Conservation (phyloP, 2,888 invertebrate genomes). For the Drepanosiphum platanoidis region DNA sequence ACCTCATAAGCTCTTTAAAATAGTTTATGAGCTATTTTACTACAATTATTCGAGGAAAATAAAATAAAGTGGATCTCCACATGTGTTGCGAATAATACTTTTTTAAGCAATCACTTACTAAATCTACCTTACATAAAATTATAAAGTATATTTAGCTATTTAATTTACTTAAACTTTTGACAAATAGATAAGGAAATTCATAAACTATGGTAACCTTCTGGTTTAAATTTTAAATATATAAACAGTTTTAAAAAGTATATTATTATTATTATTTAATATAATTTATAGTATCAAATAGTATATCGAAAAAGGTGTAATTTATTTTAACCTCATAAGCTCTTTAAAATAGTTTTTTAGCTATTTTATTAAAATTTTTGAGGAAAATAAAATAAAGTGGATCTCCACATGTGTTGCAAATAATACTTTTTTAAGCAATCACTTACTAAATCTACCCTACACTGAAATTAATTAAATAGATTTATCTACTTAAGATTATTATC, state of each 20-base stretch:
- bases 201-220: too few species aligned
- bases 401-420: constrained; percentile 30
- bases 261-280: too few species aligned
- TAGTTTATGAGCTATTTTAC: constrained; percentile 5
- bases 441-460: constrained; percentile 47
- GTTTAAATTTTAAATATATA: too few species aligned
- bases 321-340: constrained; percentile 31
- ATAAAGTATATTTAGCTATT: too few species aligned
- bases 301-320: too few species aligned
- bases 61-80: constrained; percentile 37
- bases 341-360: constrained; percentile 11
- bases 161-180: too few species aligned
- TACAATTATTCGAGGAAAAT: constrained; percentile 19
- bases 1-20: constrained; percentile 31
- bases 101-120: constrained; percentile 44
- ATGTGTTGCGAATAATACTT: constrained; percentile 20
- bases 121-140: constrained; percentile 38
- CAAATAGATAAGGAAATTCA: too few species aligned
- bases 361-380: constrained; percentile 35
- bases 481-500: background rate
- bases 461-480: background rate
- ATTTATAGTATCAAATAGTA: too few species aligned
- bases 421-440: constrained; percentile 16
- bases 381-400: constrained; percentile 30
- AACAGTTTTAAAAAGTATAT: too few species aligned